Evolutionary conservation across 2,113 vertebrate genomes (phyloP).

Genomic region (Anhinga anhinga): DNA sequence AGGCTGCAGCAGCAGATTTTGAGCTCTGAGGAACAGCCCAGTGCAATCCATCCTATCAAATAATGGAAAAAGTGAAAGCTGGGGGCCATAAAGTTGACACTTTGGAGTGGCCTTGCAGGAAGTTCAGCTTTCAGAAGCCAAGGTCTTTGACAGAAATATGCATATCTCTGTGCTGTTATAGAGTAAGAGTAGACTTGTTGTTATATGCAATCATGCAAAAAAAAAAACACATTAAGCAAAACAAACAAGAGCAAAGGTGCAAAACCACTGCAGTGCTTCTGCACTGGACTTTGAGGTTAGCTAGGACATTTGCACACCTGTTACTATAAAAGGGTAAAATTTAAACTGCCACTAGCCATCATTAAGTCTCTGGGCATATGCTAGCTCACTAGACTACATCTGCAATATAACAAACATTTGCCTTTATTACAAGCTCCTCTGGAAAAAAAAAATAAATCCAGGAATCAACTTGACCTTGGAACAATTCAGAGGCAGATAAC

Average conservation of each 20-base stretch:
- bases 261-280: not conserved
- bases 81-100: not conserved
- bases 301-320: not conserved
- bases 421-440: not conserved
- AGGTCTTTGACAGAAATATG: not conserved
- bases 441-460: not conserved
- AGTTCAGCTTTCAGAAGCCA: not conserved
- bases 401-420: not conserved
- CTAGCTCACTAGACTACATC: not conserved
- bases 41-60: not conserved
- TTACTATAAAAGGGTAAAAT: not conserved
- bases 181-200: not conserved
- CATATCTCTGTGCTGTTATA: not conserved
- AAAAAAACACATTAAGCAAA: not conserved
- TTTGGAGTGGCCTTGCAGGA: not conserved
- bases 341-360: not conserved
- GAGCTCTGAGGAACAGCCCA: not conserved
- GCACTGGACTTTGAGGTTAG: not conserved
- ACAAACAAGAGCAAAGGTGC: not conserved
- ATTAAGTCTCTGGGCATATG: not conserved
- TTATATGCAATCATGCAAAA: not conserved
- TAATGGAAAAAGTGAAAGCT: slow-evolving; percentile 22
- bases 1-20: not conserved
- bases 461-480: slow-evolving; percentile 24
- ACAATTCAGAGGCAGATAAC: not conserved